Evolutionary conservation across 2,113 vertebrate genomes (phyloP).

Genomic region (Poeciliopsis occidentalis): DNA sequence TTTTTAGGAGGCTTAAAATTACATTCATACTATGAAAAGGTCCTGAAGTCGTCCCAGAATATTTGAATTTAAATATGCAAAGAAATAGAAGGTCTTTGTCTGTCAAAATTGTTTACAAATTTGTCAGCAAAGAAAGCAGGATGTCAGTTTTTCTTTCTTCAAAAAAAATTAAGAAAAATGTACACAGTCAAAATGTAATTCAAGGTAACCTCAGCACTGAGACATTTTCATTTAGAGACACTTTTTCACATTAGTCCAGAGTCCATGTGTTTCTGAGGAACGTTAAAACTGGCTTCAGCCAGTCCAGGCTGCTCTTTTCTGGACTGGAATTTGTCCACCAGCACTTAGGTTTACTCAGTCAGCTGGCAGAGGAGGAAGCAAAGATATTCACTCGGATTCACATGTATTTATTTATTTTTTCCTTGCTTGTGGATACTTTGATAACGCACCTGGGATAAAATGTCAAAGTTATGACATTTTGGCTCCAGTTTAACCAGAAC

Average conservation of each 20-base stretch:
- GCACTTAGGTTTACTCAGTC: constrained; percentile 19
- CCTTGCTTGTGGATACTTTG: not conserved
- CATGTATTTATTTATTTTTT: not conserved
- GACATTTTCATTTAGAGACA: constrained; percentile 33
- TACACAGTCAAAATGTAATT: constrained; percentile 24
- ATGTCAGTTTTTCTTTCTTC: not conserved
- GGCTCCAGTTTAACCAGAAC: constrained; percentile 14
- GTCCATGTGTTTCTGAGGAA: constrained; percentile 37
- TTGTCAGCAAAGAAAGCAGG: not conserved
- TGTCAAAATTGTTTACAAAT: not conserved
- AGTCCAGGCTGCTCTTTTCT: constrained; percentile 24
- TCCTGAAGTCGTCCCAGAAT: too few relatives aligned
- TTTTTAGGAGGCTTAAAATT: too few relatives aligned
- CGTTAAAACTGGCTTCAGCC: constrained; percentile 39
- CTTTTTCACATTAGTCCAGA: constrained; percentile 54
- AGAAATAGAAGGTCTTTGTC: not conserved
- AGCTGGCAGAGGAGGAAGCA: not conserved
- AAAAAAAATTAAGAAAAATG: constrained; percentile 1
- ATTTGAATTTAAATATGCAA: not conserved
- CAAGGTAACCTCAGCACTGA: constrained; percentile 24
- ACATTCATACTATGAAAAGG: not conserved
- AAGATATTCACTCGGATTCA: not conserved
- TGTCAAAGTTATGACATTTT: constrained; percentile 46
- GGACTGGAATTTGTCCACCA: not conserved
- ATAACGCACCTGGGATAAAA: constrained; percentile 22